A percentile compares a stretch with the other conserved stretches of the same genome.
Evolutionary conservation across 2,113 vertebrate species (phyloP).

Genomic region (Puntigrus tetrazona): DNA sequence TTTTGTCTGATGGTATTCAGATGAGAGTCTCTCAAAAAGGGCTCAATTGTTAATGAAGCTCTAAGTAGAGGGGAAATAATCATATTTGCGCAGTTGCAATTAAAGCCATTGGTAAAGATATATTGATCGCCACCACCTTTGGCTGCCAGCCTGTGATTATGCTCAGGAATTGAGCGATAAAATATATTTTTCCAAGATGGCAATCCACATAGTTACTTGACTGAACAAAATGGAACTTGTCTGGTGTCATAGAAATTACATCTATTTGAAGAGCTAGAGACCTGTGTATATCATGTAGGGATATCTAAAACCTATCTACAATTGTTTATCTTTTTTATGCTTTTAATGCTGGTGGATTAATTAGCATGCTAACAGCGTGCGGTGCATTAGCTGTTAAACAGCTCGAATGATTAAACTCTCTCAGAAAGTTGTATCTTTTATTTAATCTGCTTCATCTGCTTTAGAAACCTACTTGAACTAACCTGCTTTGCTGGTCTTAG

Average conservation of each 20-base stretch:
- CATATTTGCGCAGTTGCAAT: conserved; percentile 52
- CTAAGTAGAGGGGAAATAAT: conserved; percentile 55
- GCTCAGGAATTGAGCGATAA: conserved; percentile 26
- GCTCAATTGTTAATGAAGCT: conserved; percentile 42
- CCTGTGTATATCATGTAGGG: not conserved
- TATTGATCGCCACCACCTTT: conserved; percentile 47
- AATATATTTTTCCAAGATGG: conserved; percentile 13
- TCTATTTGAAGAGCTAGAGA: not conserved
- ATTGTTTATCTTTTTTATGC: not conserved
- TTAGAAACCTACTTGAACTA: not conserved
- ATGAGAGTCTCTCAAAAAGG: not conserved
- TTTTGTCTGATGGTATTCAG: not conserved
- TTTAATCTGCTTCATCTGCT: not conserved
- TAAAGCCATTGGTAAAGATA: conserved; percentile 49
- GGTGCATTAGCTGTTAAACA: not conserved
- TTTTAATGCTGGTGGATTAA: not conserved
- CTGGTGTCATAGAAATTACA: not conserved
- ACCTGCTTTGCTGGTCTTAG: not conserved
- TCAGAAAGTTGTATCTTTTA: not conserved
- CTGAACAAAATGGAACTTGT: not conserved
- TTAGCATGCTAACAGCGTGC: not conserved
- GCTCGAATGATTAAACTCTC: not conserved
- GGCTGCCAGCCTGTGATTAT: conserved; percentile 30
- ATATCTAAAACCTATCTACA: not conserved
- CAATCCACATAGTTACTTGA: not conserved